Evolutionary conservation across 1,140 invertebrate species (phyloP).

Genomic region (Trichoplusia ni): DNA sequence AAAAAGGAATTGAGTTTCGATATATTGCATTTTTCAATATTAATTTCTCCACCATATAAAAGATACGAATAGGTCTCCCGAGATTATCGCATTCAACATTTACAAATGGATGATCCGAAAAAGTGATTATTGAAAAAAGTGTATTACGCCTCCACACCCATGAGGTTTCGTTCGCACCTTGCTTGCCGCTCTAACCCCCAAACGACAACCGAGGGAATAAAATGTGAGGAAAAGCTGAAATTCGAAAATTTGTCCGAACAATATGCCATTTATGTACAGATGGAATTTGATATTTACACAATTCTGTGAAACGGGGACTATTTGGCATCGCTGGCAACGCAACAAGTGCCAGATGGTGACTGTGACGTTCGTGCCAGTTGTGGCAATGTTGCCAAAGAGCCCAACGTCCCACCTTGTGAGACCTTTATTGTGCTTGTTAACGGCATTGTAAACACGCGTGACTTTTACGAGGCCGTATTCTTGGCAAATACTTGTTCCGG

Average conservation of each 20-base stretch:
- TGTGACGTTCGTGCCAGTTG: conserved; percentile 35
- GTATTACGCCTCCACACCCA: background rate
- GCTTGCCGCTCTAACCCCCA: background rate
- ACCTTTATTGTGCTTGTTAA: conserved; percentile 60
- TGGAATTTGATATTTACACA: conserved; percentile 4
- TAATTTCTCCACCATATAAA: background rate
- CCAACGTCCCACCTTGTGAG: conserved; percentile 27
- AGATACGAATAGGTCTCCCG: background rate
- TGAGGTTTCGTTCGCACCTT: background rate
- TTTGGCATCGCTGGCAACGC: conserved; percentile 32
- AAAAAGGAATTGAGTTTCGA: too few relatives aligned
- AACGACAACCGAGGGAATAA: conserved; percentile 14
- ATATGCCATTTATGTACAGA: background rate
- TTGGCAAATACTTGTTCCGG: conserved; percentile 51
- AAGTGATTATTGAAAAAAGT: conserved; percentile 25
- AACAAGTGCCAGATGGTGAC: conserved; percentile 42
- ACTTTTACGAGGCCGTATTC: conserved; percentile 56
- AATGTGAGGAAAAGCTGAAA: background rate
- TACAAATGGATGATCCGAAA: conserved; percentile 12
- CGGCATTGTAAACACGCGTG: conserved; percentile 54
- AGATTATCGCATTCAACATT: conserved; percentile 6
- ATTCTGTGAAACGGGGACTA: background rate
- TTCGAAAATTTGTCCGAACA: background rate
- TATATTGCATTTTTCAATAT: too few relatives aligned
- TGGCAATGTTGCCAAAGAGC: conserved; percentile 27